Conservation (phyloP, 2,113 vertebrate genomes). For the Nesoenas mayeri region DNA sequence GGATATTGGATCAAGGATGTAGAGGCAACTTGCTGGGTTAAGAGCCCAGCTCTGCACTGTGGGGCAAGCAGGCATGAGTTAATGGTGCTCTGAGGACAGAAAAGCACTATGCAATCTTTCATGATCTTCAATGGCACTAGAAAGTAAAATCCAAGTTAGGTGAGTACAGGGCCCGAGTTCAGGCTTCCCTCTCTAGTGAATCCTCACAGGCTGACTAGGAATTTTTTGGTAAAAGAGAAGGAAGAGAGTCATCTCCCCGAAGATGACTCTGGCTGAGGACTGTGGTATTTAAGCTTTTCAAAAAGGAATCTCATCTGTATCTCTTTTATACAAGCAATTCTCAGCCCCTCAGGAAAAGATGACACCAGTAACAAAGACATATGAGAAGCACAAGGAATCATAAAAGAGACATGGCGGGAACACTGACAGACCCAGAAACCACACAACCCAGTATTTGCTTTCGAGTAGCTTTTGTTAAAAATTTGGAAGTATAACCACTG, state of each 20-base stretch:
- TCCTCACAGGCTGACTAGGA: neutral
- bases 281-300: neutral
- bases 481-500: neutral
- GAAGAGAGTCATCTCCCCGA: no score
- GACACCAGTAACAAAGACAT: neutral
- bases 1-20: no score
- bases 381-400: neutral
- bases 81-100: neutral
- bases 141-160: neutral
- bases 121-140: neutral
- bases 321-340: neutral
- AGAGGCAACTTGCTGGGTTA: neutral
- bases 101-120: neutral
- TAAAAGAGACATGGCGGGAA: neutral
- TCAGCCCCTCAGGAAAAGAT: neutral
- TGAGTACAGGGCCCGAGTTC: neutral
- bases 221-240: neutral
- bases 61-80: neutral
- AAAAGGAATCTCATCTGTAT: neutral
- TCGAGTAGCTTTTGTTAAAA: neutral
- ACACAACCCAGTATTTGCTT: neutral
- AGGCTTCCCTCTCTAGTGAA: neutral
- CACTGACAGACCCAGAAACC: neutral
- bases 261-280: neutral
- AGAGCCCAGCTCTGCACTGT: neutral